Base-by-base conservation (phyloP, 1,140 invertebrate genomes). In the Drepana arcuata region DNA sequence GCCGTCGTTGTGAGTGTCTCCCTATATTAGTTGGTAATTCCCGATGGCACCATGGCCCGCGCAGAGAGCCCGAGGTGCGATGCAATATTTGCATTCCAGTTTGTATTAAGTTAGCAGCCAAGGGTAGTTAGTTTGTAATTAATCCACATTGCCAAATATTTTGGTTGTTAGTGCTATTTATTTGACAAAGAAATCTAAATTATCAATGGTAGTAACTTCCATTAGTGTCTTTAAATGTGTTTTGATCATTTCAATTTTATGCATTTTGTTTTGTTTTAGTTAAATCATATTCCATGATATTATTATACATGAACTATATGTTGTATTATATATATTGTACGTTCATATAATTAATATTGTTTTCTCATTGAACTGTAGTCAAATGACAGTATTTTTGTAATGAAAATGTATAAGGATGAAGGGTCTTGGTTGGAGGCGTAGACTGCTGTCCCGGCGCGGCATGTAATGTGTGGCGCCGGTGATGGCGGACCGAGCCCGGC, bases 331-430 rank as follows among this genome's bases (percentile, higher is more conserved):
- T 78, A 43, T 74, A 78, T 79, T 67, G 70, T 80, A 78, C 72
- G 71, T 75, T 72, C 53, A 66, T 71, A 74, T 62, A 41, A 69
- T 69, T 66, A 67, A 66, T 70, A 60, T 69, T 71, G 70, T 56
- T 78, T 68, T 79, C 60, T 79, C 71, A 79, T 64, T 66, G 74
- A 80, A 80, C 77, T 81, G 74, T 85, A 85, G 83, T 85, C 83
- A 84, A 85, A 85, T 83, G 73, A 81, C 83, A 85, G 83, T 85
- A 85, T 85, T 85, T 85, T 85, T 84, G 58, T 84, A 84, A 80
- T 64, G 71, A 68, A 74, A 83, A 79, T 82, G 83, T 83, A 74
- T 77, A 75, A 62, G 71, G 52, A 65, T 55, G 60, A 73, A 78
- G 68, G 70, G 70, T 74, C 68, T 68, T 75, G 62, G 60, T 53